These are phyloP conservation scores for rabbit (Oryctolagus cuniculus) DNA, from an alignment of 2,113 vertebrate genomes.

Conservation along the genomic window mOryCun1.1 NC_091448.1:5002501-5003000, in stretches of 20 bases:
- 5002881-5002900: conserved; percentile 91
- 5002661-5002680: not conserved
- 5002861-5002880: conserved; percentile 95
- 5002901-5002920: conserved; percentile 95
- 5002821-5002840: conserved; percentile 96
- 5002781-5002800: not conserved
- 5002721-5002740: not conserved
- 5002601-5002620: not conserved
- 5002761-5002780: not conserved
- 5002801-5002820: conserved; percentile 76
- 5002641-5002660: not conserved
- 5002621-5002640: not conserved
- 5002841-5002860: conserved; percentile 94
- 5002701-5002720: not conserved
- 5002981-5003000: fast-evolving
- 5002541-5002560: not conserved
- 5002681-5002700: not conserved
- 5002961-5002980: not conserved
- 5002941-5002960: conserved; percentile 90
- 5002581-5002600: not conserved
- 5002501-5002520: not conserved
- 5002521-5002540: not conserved
- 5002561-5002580: not conserved
- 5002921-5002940: conserved; percentile 98
- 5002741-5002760: conserved; percentile 14